These are phyloP conservation scores for Drymonia ruficornis DNA, from an alignment of 2,888 invertebrate species.

Conservation along the genomic window DNA sequence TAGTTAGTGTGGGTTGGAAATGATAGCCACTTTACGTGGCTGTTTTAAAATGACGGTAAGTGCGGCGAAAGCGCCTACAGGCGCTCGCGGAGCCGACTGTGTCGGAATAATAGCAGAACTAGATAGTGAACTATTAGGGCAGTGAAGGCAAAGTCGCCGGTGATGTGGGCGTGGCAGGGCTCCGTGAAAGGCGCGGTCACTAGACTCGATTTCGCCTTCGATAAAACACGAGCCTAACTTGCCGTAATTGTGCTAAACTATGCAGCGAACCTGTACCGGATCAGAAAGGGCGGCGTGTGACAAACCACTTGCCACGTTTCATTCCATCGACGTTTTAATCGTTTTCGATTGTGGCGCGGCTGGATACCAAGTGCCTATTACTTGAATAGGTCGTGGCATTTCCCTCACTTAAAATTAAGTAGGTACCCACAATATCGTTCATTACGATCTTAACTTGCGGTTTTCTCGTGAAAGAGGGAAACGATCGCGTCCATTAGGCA, in stretches of 20 bases:
- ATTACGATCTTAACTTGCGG: constrained; percentile 14
- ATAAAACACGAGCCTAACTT: constrained; percentile 56
- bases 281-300: constrained; percentile 30
- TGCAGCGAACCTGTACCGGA: constrained; percentile 53
- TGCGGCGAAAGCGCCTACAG: constrained; percentile 45
- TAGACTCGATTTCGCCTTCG: constrained; percentile 68
- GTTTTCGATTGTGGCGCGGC: constrained; percentile 52
- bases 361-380: constrained; percentile 40
- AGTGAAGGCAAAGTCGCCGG: constrained; percentile 55
- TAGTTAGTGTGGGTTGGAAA: constrained; percentile 31
- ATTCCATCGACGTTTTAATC: constrained; percentile 61
- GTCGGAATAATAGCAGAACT: constrained; percentile 41
- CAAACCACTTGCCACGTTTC: constrained; percentile 45
- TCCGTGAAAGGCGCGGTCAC: constrained; percentile 73
- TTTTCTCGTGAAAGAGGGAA: constrained; percentile 36
- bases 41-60: constrained; percentile 42
- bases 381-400: constrained; percentile 55
- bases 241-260: constrained; percentile 54
- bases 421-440: background rate
- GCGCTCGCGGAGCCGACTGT: no score
- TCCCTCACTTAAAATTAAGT: constrained; percentile 30
- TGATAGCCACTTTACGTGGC: constrained; percentile 18
- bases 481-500: constrained; percentile 47
- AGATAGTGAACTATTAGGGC: constrained; percentile 50
- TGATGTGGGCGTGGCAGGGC: constrained; percentile 61